Percentiles rank a stretch among this genome's conserved stretches.
These are phyloP conservation scores for Agriopis marginaria DNA, from an alignment of 2,888 invertebrate genomes.

Conservation along the genomic window DNA sequence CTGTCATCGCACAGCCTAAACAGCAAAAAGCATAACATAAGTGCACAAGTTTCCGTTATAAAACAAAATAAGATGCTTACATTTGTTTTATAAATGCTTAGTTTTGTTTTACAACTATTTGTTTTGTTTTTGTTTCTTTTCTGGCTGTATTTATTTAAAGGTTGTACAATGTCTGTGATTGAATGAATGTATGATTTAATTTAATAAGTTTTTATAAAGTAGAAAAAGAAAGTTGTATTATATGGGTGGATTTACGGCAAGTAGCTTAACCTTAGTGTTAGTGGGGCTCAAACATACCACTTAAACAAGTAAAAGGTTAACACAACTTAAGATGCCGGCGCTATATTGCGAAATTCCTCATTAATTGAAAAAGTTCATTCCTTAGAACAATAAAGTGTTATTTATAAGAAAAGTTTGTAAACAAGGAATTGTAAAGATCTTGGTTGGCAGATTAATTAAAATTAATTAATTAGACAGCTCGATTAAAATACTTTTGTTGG, in stretches of 20 bases:
- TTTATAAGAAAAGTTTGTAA: conserved; percentile 54
- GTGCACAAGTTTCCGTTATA: too few species aligned
- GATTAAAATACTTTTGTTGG: conserved; percentile 45
- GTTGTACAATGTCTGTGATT: too few species aligned
- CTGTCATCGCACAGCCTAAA: too few species aligned
- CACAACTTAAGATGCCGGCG: conserved; percentile 2
- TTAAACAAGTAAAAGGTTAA: conserved; percentile 13
- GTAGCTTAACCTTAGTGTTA: neutral
- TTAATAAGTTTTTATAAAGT: too few species aligned
- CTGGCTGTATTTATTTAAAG: too few species aligned
- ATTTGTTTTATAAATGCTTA: too few species aligned
- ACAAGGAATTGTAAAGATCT: conserved; percentile 49
- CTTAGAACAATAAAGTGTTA: conserved; percentile 50
- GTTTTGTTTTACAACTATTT: too few species aligned
- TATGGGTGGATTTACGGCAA: neutral
- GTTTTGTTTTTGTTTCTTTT: too few species aligned
- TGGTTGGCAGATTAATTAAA: conserved; percentile 50
- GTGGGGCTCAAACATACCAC: neutral
- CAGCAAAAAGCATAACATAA: too few species aligned
- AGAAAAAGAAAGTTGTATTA: neutral
- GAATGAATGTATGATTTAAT: too few species aligned
- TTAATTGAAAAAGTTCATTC: conserved; percentile 51
- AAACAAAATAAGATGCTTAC: too few species aligned
- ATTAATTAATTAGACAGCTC: conserved; percentile 49
- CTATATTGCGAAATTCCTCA: conserved; percentile 41